phyloP scores from a whole-genome alignment of 2,888 invertebrate genomes.

The Ectobius pallidus region DNA sequence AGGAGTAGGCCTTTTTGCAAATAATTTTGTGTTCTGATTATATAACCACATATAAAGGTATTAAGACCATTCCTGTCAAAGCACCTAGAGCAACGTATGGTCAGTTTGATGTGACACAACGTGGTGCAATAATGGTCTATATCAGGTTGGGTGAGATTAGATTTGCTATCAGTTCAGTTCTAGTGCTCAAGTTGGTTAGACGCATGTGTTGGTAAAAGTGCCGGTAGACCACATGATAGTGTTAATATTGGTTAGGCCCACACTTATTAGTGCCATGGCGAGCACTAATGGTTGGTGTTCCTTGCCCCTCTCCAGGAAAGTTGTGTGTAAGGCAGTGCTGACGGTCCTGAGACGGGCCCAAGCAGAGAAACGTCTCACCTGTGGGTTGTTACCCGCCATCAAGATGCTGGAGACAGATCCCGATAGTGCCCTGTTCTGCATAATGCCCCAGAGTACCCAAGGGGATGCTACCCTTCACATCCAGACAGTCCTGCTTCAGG shows the following conservation, averaged over 20 bases:
- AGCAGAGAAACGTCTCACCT: constrained; percentile 64
- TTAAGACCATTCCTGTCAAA: too few species aligned
- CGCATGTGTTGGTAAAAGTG: not conserved
- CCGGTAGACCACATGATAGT: not conserved
- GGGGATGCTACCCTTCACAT: constrained; percentile 71
- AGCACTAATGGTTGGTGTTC: not conserved
- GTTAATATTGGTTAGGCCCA: too few species aligned
- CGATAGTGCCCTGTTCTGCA: constrained; percentile 69
- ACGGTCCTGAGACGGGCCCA: constrained; percentile 44
- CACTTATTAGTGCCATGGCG: not conserved
- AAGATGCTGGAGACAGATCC: constrained; percentile 61
- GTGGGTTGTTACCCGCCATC: constrained; percentile 68
- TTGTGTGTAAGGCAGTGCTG: constrained; percentile 5
- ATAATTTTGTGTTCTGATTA: too few species aligned
- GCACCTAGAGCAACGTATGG: not conserved
- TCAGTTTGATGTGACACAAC: not conserved
- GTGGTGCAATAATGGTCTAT: constrained; percentile 5
- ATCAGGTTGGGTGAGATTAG: not conserved
- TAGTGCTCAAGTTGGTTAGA: not conserved
- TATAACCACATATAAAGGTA: too few species aligned
- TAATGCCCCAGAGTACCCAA: constrained; percentile 44
- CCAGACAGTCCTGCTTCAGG: constrained; percentile 77
- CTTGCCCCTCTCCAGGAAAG: constrained; percentile 12
- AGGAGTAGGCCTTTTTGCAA: too few species aligned
- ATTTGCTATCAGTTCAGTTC: not conserved